Evolutionary conservation across 2,888 invertebrate species (phyloP), one percentile per base, ranked within the genome.

Genomic region (Lepidonotus clava): DNA sequence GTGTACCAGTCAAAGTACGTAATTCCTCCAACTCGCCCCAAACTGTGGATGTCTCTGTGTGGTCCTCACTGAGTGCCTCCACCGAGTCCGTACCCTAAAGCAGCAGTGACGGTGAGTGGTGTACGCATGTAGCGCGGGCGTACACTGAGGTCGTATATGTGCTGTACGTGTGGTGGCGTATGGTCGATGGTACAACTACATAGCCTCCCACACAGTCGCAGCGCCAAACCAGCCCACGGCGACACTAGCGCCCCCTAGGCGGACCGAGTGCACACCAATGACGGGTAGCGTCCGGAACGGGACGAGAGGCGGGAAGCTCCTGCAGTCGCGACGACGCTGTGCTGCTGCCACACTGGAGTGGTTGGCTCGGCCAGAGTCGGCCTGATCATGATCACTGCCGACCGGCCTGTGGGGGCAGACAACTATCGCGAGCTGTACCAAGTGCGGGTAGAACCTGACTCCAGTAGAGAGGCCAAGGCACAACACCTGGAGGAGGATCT

Each of bases 351-450:
- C 11, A 24, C 24, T 28, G 61, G 61, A 61, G 24, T 61, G 61
- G 61, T 61, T 38, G n/a, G n/a, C 28, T 28, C 66, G 28, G 66
- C 71, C 34, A 71, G 36, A 21, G 21, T 18, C 34, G 71, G 38
- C 71, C 71, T 34, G 71, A 71, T 71, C 71, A 71, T 6, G 36
- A 71, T 21, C 71, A 71, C 71, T 38, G 71, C 61, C 28, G n/a
- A 61, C 61, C 28, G 24, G 61, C 53, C n/a, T n/a, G 53, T n/a
- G n/a, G n/a, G n/a, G n/a, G n/a, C n/a, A n/a, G n/a, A n/a, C n/a
- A n/a, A n/a, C n/a, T n/a, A n/a, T 8, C 46, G 18, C 8, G 46
- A 46, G 46, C 46, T 11, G 46, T 8, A 46, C 8, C 46, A 46
- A 18, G 46, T 11, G 46, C 46, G 18, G 46, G 46, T 11, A n/a